Conservation (phyloP, 2,797 vertebrate genomes). For the Macropus fuliginosus region DNA sequence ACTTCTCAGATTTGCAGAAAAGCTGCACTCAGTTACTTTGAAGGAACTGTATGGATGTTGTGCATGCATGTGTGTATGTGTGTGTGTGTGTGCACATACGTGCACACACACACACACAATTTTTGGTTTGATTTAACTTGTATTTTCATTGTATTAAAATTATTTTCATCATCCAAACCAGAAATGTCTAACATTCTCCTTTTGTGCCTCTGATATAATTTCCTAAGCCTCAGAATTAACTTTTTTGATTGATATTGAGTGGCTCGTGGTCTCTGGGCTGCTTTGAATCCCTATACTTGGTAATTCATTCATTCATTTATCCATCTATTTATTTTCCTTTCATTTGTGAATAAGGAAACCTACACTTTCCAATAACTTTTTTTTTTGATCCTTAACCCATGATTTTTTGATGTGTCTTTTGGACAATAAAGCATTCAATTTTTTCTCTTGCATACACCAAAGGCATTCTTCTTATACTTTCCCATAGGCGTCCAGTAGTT, state of each 20-base stretch:
- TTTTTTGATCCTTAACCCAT: neutral
- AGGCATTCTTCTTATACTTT: neutral
- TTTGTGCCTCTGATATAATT: neutral
- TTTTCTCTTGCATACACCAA: neutral
- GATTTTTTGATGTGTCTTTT: neutral
- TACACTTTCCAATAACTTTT: neutral
- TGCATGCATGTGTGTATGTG: too few species aligned
- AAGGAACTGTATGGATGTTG: neutral
- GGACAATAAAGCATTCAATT: neutral
- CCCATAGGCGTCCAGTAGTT: neutral
- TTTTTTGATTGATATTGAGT: neutral
- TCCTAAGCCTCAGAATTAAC: neutral
- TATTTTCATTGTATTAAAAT: neutral
- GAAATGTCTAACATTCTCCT: neutral
- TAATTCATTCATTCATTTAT: neutral
- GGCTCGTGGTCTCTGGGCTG: neutral
- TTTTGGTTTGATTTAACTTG: neutral
- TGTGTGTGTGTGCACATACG: accelerated
- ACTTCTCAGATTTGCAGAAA: neutral
- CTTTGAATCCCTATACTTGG: neutral
- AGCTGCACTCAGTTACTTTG: neutral
- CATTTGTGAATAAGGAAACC: neutral
- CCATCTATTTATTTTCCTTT: neutral
- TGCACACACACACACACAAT: neutral
- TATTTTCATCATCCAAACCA: neutral